Percentiles rank a stretch among this genome's conserved stretches.
Evolutionary conservation across 2,113 vertebrate species (phyloP).

Genomic region (Tricholaema leucomelas): DNA sequence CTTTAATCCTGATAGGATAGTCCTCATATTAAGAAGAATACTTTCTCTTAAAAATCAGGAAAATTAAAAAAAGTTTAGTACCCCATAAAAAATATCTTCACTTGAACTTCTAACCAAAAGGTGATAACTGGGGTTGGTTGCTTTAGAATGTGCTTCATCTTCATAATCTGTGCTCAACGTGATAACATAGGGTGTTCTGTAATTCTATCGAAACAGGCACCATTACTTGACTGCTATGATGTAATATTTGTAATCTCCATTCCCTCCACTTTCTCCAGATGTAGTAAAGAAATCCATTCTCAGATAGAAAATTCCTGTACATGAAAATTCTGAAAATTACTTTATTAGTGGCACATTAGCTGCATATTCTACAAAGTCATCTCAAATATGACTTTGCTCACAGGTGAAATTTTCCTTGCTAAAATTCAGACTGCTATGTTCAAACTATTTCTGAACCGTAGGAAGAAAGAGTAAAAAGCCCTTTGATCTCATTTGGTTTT

Average conservation of each 20-base stretch:
- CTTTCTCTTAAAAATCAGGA: background rate
- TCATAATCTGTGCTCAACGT: background rate
- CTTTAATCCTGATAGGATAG: background rate
- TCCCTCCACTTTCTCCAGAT: background rate
- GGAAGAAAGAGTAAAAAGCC: background rate
- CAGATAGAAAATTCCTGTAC: fast-evolving
- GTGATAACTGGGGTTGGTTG: background rate
- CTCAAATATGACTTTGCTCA: background rate
- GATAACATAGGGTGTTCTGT: background rate
- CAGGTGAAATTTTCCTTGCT: background rate
- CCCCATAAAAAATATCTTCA: background rate
- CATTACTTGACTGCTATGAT: background rate
- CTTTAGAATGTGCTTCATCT: background rate
- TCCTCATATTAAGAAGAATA: background rate
- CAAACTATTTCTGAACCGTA: background rate
- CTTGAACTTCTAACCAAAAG: background rate
- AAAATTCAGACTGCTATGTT: background rate
- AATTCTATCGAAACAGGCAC: background rate
- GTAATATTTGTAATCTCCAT: background rate
- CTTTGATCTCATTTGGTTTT: background rate
- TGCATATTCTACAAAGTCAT: background rate
- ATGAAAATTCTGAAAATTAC: background rate
- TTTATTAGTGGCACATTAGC: background rate
- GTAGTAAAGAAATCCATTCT: background rate
- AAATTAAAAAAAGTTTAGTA: background rate